phyloP scores from a whole-genome alignment of 2,888 invertebrate genomes.

The Eristalinus aeneus region DNA sequence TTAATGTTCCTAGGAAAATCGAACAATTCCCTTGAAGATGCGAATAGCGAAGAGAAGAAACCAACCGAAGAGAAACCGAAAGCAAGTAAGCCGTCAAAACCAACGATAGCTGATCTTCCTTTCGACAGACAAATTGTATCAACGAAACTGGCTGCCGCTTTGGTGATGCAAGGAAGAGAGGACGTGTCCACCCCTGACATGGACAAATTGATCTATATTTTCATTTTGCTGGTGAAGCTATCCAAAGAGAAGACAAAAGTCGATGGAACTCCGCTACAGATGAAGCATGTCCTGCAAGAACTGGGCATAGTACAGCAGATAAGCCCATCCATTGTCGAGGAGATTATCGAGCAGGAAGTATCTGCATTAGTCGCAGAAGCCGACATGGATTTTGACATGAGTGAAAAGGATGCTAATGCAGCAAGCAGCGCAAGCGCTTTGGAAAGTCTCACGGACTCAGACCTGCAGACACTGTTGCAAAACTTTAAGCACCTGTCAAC shows the following conservation, averaged over 20 bases:
- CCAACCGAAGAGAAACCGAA: slow-evolving; percentile 75
- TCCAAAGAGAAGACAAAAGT: slow-evolving; percentile 79
- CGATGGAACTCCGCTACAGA: slow-evolving; percentile 71
- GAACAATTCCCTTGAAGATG: slow-evolving; percentile 72
- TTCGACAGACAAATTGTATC: slow-evolving; percentile 91
- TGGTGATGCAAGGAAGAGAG: slow-evolving; percentile 90
- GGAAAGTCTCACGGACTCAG: slow-evolving; percentile 90
- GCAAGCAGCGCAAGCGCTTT: slow-evolving; percentile 81
- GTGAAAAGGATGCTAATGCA: slow-evolving; percentile 71
- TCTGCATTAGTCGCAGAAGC: slow-evolving; percentile 74
- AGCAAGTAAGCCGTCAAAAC: slow-evolving; percentile 78
- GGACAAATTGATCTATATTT: slow-evolving; percentile 89
- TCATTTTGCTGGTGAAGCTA: slow-evolving; percentile 86
- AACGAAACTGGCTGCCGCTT: slow-evolving; percentile 89
- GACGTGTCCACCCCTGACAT: slow-evolving; percentile 90
- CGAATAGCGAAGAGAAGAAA: slow-evolving; percentile 72
- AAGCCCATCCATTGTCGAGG: slow-evolving; percentile 74
- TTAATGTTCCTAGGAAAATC: slow-evolving; percentile 52
- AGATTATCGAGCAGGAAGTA: slow-evolving; percentile 74
- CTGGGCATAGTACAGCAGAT: slow-evolving; percentile 72
- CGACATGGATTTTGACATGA: slow-evolving; percentile 73
- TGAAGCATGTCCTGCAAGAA: slow-evolving; percentile 72
- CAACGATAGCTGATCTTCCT: slow-evolving; percentile 82
- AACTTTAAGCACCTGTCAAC: slow-evolving; percentile 90
- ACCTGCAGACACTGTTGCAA: slow-evolving; percentile 89